Evolutionary conservation across 2,113 vertebrate species (phyloP), one percentile per base, ranked within the genome.

Genomic region (Nesogale talazaci): DNA sequence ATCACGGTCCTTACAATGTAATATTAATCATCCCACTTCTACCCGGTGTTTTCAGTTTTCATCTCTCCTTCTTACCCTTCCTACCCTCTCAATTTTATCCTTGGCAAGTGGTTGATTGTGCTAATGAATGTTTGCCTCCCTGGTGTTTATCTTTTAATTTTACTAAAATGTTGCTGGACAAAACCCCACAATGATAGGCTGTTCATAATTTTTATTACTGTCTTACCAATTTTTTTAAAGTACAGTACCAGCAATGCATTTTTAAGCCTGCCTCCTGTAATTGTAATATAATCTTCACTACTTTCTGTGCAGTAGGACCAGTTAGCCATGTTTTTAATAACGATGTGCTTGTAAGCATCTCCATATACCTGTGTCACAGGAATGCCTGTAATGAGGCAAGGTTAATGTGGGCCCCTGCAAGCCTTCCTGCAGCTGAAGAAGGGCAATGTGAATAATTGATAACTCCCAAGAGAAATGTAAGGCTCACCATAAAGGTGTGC

Each of bases 121-220:
- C 59, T 61, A 61, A 61, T 19, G 59, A 22, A 23, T 61, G 59
- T 4, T 19, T 61, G 22, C 59, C 59, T 61, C 59, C 22, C 59
- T 23, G 2, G 3, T 61, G 59, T 61, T 40, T 22, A 56, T 36
- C n/a, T 86, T 90, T 83, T 69, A 57, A 6, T 63, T 89, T 90
- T 91, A 78, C 3, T 84, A 86, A n/a, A 91, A 82, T 63, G 91
- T 92, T 83, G 38, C 36, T 70, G 89, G 88, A 70, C n/a, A 40
- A 40, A 93, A 88, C 82, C 7, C 23, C 42, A 80, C 12, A 65
- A 14, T 52, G 14, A 69, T 40, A 83, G 38, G 23, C 38, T 36
- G 63, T 67, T 86, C 59, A 36, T 77, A 80, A 69, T 34, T 86
- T 79, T 67, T 63, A 83, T 52, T 52, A 92, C 11, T 83, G 63